phyloP scores from a whole-genome alignment of 2,113 vertebrate genomes.

The Silurus glanis region DNA sequence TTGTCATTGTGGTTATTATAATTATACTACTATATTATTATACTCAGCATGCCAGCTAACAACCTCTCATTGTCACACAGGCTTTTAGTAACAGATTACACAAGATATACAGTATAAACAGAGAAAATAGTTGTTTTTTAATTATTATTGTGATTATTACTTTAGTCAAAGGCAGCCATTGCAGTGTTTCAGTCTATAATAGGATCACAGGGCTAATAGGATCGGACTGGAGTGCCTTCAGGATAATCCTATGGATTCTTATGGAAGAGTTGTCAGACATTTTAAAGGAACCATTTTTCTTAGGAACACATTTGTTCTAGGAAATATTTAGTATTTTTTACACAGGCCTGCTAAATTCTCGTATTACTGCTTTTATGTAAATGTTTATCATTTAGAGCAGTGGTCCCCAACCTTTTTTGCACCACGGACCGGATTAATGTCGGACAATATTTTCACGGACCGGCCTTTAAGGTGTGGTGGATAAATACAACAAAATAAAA shows the following conservation, averaged over 20 bases:
- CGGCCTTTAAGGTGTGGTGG: too few relatives aligned
- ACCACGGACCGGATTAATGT: too few relatives aligned
- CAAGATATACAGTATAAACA: neutral
- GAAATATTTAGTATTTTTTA: neutral
- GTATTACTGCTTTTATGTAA: too few relatives aligned
- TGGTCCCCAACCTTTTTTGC: too few relatives aligned
- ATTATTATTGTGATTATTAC: neutral
- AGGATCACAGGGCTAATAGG: constrained; percentile 36
- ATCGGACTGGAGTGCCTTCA: constrained; percentile 30
- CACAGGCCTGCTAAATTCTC: neutral
- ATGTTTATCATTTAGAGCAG: too few relatives aligned
- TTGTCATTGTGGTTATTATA: neutral
- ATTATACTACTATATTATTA: too few relatives aligned
- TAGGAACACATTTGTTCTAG: neutral
- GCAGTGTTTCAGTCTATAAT: constrained; percentile 8
- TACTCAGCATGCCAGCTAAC: neutral
- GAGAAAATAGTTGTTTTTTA: neutral
- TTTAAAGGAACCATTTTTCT: neutral
- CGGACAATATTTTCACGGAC: too few relatives aligned
- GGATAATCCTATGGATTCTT: constrained; percentile 31
- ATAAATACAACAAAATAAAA: too few relatives aligned
- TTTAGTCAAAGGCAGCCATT: neutral
- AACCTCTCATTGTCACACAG: neutral
- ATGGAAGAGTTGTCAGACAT: neutral
- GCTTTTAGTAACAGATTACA: neutral